Evolutionary conservation across 2,113 vertebrate species (phyloP).

Genomic region (Ardeotis arabs): DNA sequence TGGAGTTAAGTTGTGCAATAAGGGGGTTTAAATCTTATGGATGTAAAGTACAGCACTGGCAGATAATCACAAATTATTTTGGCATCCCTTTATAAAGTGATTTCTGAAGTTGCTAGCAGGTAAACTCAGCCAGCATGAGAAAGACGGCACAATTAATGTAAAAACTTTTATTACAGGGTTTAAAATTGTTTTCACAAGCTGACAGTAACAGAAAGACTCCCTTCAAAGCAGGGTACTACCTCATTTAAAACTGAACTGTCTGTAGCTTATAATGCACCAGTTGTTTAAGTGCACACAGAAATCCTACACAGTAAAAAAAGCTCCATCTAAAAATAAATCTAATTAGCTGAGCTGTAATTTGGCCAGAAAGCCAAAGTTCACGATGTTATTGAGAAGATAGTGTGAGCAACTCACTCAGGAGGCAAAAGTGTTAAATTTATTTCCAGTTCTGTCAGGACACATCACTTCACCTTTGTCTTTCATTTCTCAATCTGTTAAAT

Average conservation of each 20-base stretch:
- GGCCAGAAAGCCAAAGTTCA: background rate
- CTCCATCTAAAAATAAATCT: background rate
- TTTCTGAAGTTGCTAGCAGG: background rate
- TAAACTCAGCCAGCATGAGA: background rate
- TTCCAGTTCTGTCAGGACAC: slow-evolving; percentile 17
- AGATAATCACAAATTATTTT: background rate
- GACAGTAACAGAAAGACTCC: background rate
- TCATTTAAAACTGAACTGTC: background rate
- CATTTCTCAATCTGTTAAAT: slow-evolving; percentile 35
- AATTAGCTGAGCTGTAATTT: background rate
- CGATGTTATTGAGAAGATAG: background rate
- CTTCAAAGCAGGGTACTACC: background rate
- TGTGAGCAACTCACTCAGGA: background rate
- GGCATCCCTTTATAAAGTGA: background rate
- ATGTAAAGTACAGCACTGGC: background rate
- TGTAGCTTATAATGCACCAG: background rate
- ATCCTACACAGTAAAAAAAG: background rate
- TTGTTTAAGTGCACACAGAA: background rate
- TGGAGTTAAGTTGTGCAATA: background rate
- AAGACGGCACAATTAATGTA: background rate
- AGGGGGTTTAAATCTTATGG: background rate
- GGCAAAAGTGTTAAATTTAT: background rate
- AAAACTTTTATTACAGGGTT: background rate
- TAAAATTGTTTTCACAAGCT: background rate
- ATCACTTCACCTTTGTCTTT: slow-evolving; percentile 30